Base-by-base conservation (phyloP, 2,113 vertebrate genomes). In the Chrysochloris asiatica region DNA sequence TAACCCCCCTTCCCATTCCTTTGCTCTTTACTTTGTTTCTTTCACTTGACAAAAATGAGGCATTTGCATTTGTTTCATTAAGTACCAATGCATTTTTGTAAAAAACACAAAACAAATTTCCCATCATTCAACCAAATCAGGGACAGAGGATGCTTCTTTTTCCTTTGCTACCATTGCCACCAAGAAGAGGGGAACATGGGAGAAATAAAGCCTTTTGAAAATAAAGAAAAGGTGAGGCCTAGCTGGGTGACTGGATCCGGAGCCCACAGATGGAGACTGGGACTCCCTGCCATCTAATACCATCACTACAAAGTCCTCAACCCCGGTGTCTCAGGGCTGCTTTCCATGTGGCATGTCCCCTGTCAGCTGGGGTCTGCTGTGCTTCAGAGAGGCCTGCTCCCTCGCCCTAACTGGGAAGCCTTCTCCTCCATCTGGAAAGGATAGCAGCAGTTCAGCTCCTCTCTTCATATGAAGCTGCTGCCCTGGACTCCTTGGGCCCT, bases 131-230 rank as follows among this genome's bases (percentile, higher is more conserved):
- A 78, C 26, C 52, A 92, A 93, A 84, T 72, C 78, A 81, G 85
- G 38, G 86, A 75, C 41, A 92, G 47, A 61, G 36, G 14, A 45
- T 30, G 1, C 43, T 17, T 91, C n/a, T 72, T 88, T 76, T 71
- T 12, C 47, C 77, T 93, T 78, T 80, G 61, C 76, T 36, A 92
- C 33, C 45, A 79, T 75, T 83, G 89, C 41, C 41, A 79, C 76
- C 28, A 85, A 90, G 47, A 88, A 76, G 87, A 86, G 33, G 47
- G n/a, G 36, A 94, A 78, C 52, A 36, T 12, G 43, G 12, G 47
- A 71, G 50, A 85, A 90, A 91, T 47, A 6, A 73, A 84, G 69
- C 17, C 26, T 88, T 95, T 90, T 54, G 71, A 75, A 94, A 93
- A 92, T 59, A 93, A 95, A 93, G 43, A 84, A 79, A 50, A 19